A percentile compares a stretch with the other conserved stretches of the same genome.
Conservation (phyloP, 2,888 invertebrate species). For the Nemoura dubitans region DNA sequence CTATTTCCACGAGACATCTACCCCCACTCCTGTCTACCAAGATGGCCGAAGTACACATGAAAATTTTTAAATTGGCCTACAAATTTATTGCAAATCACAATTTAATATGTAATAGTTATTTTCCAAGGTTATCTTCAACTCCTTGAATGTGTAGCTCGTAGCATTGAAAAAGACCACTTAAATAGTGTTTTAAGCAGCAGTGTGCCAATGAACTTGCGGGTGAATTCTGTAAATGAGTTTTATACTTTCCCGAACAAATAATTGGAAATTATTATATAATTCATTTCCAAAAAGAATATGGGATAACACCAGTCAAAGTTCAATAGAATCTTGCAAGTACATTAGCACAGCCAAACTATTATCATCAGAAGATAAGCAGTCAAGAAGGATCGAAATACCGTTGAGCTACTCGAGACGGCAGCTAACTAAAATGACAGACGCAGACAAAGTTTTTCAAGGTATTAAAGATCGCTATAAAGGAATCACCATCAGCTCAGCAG, state of each 20-base stretch:
- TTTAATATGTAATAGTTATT: not conserved
- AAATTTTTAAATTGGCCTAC: not conserved
- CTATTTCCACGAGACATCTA: not conserved
- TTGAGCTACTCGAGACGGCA: not conserved
- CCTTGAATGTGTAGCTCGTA: not conserved
- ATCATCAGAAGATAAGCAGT: not conserved
- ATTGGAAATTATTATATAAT: slow-evolving; percentile 20
- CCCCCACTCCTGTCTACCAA: not conserved
- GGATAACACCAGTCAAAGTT: slow-evolving; percentile 8
- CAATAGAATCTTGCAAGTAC: not conserved
- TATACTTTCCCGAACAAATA: not conserved
- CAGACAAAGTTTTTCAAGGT: slow-evolving; percentile 43
- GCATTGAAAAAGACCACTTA: not conserved
- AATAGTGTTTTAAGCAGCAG: not conserved
- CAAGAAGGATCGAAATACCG: not conserved
- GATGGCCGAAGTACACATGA: not conserved
- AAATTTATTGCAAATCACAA: slow-evolving; percentile 12
- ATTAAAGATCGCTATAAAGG: slow-evolving; percentile 74
- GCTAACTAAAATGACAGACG: slow-evolving; percentile 21
- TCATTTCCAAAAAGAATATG: not conserved
- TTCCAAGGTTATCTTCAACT: not conserved
- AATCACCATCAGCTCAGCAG: slow-evolving; percentile 73
- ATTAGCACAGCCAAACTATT: not conserved
- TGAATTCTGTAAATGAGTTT: slow-evolving; percentile 32
- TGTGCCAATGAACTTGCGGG: slow-evolving; percentile 7